phyloP scores from a whole-genome alignment of 2,113 vertebrate species.

The Aythya baeri region DNA sequence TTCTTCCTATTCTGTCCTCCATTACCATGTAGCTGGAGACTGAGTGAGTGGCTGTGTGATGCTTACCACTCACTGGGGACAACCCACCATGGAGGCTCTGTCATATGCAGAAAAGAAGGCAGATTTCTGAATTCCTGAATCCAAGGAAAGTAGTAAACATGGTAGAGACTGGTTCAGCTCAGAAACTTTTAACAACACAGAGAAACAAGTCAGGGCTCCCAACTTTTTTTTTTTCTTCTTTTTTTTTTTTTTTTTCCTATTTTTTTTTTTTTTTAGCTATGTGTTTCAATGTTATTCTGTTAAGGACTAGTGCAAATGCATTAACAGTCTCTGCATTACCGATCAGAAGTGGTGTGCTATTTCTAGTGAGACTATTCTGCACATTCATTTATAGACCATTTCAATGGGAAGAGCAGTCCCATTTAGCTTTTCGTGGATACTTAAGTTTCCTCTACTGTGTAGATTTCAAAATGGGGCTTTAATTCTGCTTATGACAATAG shows the following conservation, averaged over 20 bases:
- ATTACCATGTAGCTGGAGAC: rapidly evolving
- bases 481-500: not conserved
- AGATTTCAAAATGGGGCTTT: not conserved
- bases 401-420: not conserved
- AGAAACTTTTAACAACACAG: not conserved
- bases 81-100: too few relatives aligned
- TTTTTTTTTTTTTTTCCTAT: too few relatives aligned
- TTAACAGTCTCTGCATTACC: not conserved
- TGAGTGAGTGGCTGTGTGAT: rapidly evolving
- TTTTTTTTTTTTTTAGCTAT: not conserved
- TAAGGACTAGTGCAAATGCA: not conserved
- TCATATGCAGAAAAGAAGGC: not conserved
- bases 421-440: not conserved
- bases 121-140: not conserved
- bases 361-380: not conserved
- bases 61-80: not conserved
- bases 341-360: not conserved
- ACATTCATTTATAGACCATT: not conserved
- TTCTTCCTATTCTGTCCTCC: not conserved
- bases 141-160: not conserved
- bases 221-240: not conserved
- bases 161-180: not conserved
- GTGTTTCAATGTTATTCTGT: not conserved
- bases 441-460: not conserved
- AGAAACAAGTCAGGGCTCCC: not conserved